A percentile compares a stretch with the other conserved stretches of the same genome.
Conservation (phyloP, 2,113 vertebrate genomes). For the Struthidea cinerea region DNA sequence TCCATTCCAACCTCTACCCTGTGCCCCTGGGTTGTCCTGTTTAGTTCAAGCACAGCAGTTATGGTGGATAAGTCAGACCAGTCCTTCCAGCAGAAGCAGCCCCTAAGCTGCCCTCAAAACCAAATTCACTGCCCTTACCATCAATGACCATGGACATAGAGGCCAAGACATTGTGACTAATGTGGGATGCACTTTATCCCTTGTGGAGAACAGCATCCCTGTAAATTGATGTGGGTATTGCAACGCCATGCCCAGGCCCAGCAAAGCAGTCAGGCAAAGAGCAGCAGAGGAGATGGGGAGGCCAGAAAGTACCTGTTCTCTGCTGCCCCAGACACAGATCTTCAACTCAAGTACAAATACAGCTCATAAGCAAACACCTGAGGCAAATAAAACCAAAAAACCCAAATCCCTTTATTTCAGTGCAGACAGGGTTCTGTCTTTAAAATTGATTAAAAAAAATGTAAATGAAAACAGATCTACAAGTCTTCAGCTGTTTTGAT, state of each 20-base stretch:
- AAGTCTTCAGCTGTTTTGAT: background rate
- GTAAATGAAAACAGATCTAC: background rate
- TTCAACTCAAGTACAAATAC: background rate
- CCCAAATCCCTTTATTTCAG: background rate
- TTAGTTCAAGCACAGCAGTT: background rate
- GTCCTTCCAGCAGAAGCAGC: background rate
- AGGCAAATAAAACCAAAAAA: background rate
- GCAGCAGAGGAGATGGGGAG: background rate
- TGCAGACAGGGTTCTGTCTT: background rate
- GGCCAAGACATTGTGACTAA: background rate
- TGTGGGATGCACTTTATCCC: background rate
- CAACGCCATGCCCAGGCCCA: accelerated
- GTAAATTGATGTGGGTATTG: accelerated
- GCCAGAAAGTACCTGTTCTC: background rate
- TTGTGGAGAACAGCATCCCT: background rate
- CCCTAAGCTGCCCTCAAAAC: background rate
- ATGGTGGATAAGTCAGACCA: background rate
- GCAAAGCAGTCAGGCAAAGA: background rate
- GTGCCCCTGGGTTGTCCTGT: background rate
- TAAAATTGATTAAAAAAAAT: background rate
- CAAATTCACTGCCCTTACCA: background rate
- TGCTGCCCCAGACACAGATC: background rate
- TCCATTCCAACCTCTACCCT: background rate
- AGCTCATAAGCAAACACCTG: background rate
- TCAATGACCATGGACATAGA: background rate